Evolutionary conservation across 2,888 invertebrate genomes (phyloP), one percentile per base, ranked within the genome.

Genomic region (Dioctria linearis): DNA sequence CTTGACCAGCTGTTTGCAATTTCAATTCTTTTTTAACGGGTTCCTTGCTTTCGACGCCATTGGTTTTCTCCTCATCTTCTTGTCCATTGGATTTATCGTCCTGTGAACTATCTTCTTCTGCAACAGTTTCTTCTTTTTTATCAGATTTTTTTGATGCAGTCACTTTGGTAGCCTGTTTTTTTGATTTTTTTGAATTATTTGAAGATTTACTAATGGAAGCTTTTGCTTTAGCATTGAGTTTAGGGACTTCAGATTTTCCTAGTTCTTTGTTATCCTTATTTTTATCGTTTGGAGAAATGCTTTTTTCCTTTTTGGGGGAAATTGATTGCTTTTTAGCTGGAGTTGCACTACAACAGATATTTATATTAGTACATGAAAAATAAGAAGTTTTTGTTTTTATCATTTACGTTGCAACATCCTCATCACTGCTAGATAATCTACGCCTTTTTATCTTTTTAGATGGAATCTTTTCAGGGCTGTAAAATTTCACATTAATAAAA

Each of bases 371-470:
- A 37, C 37, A 11, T 13, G 42, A n/a, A 5, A 46, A 59, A 54
- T 3, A 46, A 39, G 8, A 42, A 0, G 49, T 37, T 11, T 37
- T n/a, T 46, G 25, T 25, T 11, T 37, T n/a, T 46, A 25, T 25
- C 79, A 83, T 83, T 6, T 75, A 80, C 11, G 11, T 83, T 13
- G 86, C 80, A 65, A 85, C 85, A 65, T 82, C 86, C 25, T 88
- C 89, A 81, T 88, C 84, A 8, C 88, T 88, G 75, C 88, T 89
- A 0, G 88, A 88, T 79, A 87, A 83, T 46, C 83, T 66, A 4
- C 84, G 75, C 13, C 86, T 80, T 75, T 84, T 84, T 4, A 82
- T 67, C 80, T 83, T 85, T 6, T 82, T 84, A 4, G 71, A 37
- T 1, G 11, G 78, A 5, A 73, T 63, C 4, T 71, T 78, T 9